Evolutionary conservation across 2,113 vertebrate genomes (phyloP).

Genomic region (Puma concolor): DNA sequence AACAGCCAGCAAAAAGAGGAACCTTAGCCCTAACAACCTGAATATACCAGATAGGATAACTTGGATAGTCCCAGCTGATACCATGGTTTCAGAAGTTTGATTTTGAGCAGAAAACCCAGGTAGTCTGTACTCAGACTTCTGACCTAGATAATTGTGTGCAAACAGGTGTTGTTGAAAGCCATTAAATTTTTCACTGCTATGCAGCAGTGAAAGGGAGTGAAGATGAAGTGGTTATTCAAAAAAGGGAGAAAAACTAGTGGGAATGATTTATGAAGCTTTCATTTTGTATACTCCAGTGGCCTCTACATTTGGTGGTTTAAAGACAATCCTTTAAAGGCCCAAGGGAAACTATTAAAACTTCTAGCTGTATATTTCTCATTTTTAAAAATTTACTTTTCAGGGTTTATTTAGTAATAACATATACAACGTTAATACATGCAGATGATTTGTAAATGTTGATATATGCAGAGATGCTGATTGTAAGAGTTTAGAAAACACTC

Average conservation of each 20-base stretch:
- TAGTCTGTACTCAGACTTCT: not conserved
- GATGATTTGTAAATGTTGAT: not conserved
- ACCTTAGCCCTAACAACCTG: not conserved
- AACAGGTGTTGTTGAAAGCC: not conserved
- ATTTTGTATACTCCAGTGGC: not conserved
- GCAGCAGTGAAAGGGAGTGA: not conserved
- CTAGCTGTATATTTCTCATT: not conserved
- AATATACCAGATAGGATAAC: not conserved
- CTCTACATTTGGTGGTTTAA: not conserved
- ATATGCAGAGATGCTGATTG: not conserved
- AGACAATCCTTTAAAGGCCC: not conserved
- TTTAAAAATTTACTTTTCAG: conserved; percentile 25
- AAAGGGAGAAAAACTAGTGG: not conserved
- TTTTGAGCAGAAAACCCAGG: not conserved
- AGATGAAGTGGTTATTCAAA: not conserved
- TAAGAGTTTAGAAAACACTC: not conserved
- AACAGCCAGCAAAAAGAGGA: not conserved
- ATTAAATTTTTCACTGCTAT: not conserved
- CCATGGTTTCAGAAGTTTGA: not conserved
- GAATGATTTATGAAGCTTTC: not conserved
- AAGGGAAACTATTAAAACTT: conserved; percentile 30
- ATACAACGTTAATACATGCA: not conserved
- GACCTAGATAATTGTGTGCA: not conserved
- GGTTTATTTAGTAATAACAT: not conserved
- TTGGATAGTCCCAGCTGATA: no score